A percentile compares a stretch with the other conserved stretches of the same genome.
phyloP scores from a whole-genome alignment of 2,113 vertebrate species.

The Apus apus region DNA sequence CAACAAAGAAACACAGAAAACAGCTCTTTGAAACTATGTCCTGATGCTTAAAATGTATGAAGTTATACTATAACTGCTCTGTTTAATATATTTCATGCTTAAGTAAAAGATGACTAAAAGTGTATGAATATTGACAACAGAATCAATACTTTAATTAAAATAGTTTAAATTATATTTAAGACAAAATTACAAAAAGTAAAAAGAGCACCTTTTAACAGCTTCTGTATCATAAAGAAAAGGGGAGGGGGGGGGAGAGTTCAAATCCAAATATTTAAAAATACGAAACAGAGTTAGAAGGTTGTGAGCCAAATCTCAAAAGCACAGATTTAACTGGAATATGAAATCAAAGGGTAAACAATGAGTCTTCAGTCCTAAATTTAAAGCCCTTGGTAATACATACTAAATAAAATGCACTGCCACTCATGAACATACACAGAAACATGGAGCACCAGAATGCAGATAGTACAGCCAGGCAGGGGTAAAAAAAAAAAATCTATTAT shows the following conservation, averaged over 20 bases:
- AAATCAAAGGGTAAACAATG: conserved; percentile 24
- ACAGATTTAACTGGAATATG: conserved; percentile 15
- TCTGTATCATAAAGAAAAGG: not conserved
- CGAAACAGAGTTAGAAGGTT: not conserved
- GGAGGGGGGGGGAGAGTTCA: not conserved
- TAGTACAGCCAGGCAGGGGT: conserved; percentile 9
- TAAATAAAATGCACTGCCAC: not conserved
- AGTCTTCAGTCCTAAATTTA: conserved; percentile 10
- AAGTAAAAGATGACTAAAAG: not conserved
- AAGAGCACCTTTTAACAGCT: not conserved
- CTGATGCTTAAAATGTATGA: not conserved
- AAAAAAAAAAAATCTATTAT: conserved; percentile 35
- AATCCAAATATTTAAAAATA: conserved; percentile 1
- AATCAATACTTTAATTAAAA: conserved; percentile 7
- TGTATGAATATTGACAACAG: not conserved
- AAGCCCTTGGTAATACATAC: not conserved
- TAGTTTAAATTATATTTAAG: not conserved
- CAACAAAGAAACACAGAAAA: not conserved
- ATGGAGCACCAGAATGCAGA: conserved; percentile 30
- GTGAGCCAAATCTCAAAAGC: not conserved
- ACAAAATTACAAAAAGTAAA: not conserved
- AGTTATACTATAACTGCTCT: not conserved
- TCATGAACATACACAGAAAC: conserved; percentile 21
- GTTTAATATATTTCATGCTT: not conserved
- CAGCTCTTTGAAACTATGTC: not conserved